phyloP scores from a whole-genome alignment of 2,888 invertebrate species.

The Saturnia pavonia region DNA sequence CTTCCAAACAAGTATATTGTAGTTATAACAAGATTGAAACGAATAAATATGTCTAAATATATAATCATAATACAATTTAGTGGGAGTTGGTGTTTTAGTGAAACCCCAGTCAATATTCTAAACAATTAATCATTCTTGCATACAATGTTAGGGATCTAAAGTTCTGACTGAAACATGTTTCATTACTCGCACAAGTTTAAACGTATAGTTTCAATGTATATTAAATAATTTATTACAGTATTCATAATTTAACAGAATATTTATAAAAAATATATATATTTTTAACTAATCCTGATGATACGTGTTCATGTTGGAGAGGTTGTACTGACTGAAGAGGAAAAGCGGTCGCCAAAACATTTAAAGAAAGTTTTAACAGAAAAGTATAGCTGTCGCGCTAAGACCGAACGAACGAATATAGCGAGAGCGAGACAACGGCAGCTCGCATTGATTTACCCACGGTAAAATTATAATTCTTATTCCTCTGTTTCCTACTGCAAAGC shows the following conservation, averaged over 20 bases:
- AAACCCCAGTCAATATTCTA: slow-evolving; percentile 37
- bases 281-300: no score
- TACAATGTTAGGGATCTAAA: slow-evolving; percentile 36
- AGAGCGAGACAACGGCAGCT: no score
- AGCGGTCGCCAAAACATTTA: no score
- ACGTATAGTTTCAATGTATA: background rate
- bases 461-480: no score
- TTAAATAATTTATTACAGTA: background rate
- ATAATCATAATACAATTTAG: background rate
- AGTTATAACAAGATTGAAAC: background rate
- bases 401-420: no score
- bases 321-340: no score
- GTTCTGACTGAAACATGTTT: slow-evolving; percentile 38
- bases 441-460: no score
- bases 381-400: no score
- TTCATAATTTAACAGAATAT: background rate
- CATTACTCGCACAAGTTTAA: slow-evolving; percentile 25
- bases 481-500: no score
- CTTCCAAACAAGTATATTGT: background rate
- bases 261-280: no score
- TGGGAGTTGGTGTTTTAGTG: slow-evolving; percentile 15
- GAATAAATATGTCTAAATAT: background rate
- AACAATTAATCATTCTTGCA: slow-evolving; percentile 37
- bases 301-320: no score
- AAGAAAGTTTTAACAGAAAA: no score